Base-by-base conservation (phyloP, 2,113 vertebrate species). In the Etia nguti region DNA sequence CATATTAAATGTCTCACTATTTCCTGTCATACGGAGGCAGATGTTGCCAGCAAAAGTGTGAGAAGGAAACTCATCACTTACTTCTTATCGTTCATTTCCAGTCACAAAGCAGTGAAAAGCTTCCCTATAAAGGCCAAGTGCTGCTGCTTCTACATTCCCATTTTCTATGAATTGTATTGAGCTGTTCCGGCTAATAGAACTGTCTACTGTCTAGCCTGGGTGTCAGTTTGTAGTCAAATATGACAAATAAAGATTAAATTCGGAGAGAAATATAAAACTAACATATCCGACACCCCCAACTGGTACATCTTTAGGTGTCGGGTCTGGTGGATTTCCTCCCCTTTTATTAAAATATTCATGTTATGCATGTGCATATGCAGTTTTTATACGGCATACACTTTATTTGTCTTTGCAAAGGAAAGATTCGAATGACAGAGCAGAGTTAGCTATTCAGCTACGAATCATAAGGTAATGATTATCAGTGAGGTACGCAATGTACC, bases 51-150 rank as follows among this genome's bases (percentile, higher is more conserved):
- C 52, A 59, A 89, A 89, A 73, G 34, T 65, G 73, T 82, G 26
- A 81, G 81, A 38, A 88, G 82, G 83, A 84, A 91, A 84, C 46
- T 84, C 86, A 65, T 62, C 57, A 36, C 77, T 81, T 85, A 65
- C 57, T 54, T 31, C 80, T 83, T 86, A 87, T 50, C 70, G 55
- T 91, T 50, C 73, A 34, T 52, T 94, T 93, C 88, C 91, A 93
- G 90, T 87, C 84, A 92, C 54, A 92, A 68, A 87, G 75, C 65
- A 85, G 38, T 82, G 86, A 88, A 85, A 56, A 10, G 12, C 68
- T 81, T 43, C 79, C 5, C 36, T 75, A 81, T 86, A 88, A 86
- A 89, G 34, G 82, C 68, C 52, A 89, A 81, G 31, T 36, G 5
- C 5, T 2, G 68, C 52, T 41, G 36, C 4, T 1, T 22, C 10